Base-by-base conservation (phyloP, 2,797 vertebrate species). In the Buceros bicornis region DNA sequence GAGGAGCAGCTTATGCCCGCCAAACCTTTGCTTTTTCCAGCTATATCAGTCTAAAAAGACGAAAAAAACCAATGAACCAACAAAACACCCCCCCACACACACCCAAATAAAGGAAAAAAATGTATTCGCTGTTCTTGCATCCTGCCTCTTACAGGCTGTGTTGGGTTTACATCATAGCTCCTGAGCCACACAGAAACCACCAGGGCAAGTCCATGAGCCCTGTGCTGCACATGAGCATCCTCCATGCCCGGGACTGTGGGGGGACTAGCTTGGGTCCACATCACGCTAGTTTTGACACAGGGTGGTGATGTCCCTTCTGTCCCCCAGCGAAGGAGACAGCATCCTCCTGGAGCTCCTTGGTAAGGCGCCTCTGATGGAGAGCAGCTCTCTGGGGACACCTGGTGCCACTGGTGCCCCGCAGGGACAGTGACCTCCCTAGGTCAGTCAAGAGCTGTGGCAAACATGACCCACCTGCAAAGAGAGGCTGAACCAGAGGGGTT, bases 221-320 rank as follows among this genome's bases (percentile, higher is more conserved):
- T 47, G 48, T 53, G 35, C 53, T 82, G 29, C 53, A 64, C 2
- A 0, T 7, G 42, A 66, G 47, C n/a, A 35, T 40, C 42, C 9
- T 64, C 57, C 0, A 0, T 28, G 25, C 56, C 40, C 45, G 19
- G 45, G 20, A 11, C n/a, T 33, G 13, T 4, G 54, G 1, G 0
- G 21, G 25, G 9, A 9, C 22, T 69, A 47, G 1, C 31, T 47
- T 6, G 31, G 31, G 47, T 25, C 28, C 51, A 25, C 31, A 14
- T 6, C 87, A 35, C 72, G 26, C 42, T 42, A 9, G 26, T 19
- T 20, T 43, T 61, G 58, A 40, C 62, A 67, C 2, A 29, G 35
- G 40, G 20, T 8, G 6, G 5, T 17, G 31, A 35, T 15, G 35
- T 24, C 40, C 62, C 71, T 3, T 1, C 67, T 43, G 62, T 14